Evolutionary conservation across 92 coral and sea anemone species (phyloP).

Genomic region (Porites divaricata): DNA sequence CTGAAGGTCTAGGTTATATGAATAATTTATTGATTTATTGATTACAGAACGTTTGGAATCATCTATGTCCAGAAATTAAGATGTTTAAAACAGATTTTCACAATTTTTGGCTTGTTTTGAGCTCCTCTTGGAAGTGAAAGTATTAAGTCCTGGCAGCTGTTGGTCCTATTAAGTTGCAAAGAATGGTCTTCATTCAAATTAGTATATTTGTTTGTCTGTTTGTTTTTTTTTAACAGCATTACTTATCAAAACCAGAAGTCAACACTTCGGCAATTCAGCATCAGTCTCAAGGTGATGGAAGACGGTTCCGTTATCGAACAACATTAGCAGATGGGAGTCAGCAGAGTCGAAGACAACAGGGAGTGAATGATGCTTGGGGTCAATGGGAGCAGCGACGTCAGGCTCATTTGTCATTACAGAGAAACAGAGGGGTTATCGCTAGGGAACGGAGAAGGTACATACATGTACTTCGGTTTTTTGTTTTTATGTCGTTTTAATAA

Average conservation of each 20-base stretch:
- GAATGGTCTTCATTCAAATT: not conserved
- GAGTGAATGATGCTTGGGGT: constrained; percentile 63
- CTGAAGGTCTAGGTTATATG: no score
- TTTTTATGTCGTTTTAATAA: not conserved
- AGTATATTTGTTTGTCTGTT: not conserved
- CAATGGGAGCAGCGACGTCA: constrained; percentile 61
- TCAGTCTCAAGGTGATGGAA: constrained; percentile 44
- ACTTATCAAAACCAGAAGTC: constrained; percentile 44
- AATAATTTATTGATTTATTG: no score
- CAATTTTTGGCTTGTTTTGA: no score
- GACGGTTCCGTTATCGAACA: constrained; percentile 87
- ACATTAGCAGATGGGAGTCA: constrained; percentile 52
- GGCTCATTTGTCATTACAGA: constrained; percentile 58
- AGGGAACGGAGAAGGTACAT: constrained; percentile 81
- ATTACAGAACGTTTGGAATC: no score
- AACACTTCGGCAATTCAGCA: not conserved
- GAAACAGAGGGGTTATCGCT: constrained; percentile 49
- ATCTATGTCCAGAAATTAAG: no score
- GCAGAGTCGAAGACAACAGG: constrained; percentile 16
- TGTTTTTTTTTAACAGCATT: constrained; percentile 57
- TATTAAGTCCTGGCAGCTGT: not conserved
- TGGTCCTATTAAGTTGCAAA: not conserved
- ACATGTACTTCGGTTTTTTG: not conserved
- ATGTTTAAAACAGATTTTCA: no score
- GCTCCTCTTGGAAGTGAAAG: no score